A percentile compares a stretch with the other conserved stretches of the same genome.
These are phyloP conservation scores for Scaptomyza cyrtandrae DNA, from an alignment of 2,888 invertebrate genomes.

Conservation along the genomic window DNA sequence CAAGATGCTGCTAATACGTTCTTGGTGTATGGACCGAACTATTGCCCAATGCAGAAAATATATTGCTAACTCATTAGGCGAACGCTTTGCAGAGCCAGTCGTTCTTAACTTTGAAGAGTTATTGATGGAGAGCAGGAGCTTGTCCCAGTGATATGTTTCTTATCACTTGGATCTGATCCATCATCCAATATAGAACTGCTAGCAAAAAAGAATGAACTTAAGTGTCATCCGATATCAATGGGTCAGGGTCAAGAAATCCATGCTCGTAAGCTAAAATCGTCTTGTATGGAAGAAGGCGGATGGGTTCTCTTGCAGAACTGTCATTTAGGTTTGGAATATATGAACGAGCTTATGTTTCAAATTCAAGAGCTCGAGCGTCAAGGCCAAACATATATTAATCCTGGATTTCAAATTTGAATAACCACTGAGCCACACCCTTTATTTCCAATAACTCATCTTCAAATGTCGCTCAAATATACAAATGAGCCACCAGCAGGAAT, in stretches of 20 bases:
- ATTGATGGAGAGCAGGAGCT: slow-evolving; percentile 89
- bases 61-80: no score
- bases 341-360: slow-evolving; percentile 90
- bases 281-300: no score
- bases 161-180: slow-evolving; percentile 95
- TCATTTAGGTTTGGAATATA: slow-evolving; percentile 93
- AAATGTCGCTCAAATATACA: slow-evolving; percentile 94
- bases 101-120: no score
- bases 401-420: slow-evolving; percentile 91
- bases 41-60: no score
- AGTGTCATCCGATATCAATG: slow-evolving; percentile 91
- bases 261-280: slow-evolving; percentile 89
- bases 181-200: slow-evolving; percentile 92
- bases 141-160: slow-evolving; percentile 92
- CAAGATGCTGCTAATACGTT: slow-evolving; percentile 90
- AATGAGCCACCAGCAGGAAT: slow-evolving; percentile 95
- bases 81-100: no score
- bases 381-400: slow-evolving; percentile 85
- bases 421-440: slow-evolving; percentile 92
- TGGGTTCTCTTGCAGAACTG: slow-evolving; percentile 95
- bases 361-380: slow-evolving; percentile 85
- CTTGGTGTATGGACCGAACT: no score
- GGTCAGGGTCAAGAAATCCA: slow-evolving; percentile 94
- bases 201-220: slow-evolving; percentile 90
- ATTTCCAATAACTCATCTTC: slow-evolving; percentile 93